These are phyloP conservation scores for Stenichneumon culpator DNA, from an alignment of 2,888 invertebrate genomes.

Conservation along the genomic window DNA sequence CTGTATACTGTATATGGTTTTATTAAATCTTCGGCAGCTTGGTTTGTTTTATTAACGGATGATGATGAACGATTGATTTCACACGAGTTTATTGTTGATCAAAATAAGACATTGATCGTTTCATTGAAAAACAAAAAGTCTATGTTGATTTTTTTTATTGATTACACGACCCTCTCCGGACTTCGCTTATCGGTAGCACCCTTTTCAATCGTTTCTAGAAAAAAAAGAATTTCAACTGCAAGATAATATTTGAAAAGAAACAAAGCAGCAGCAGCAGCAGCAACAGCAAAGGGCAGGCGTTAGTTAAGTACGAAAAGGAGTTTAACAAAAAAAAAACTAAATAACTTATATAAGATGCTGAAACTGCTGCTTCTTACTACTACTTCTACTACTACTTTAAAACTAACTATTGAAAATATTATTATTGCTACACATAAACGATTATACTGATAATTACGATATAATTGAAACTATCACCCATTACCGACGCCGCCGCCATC, in stretches of 20 bases:
- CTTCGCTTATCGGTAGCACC: conserved; percentile 11
- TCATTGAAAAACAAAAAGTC: conserved; percentile 63
- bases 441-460: conserved; percentile 46
- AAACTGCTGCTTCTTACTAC: conserved; percentile 58
- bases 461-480: conserved; percentile 57
- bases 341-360: conserved; percentile 9
- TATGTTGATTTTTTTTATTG: conserved; percentile 49
- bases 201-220: conserved; percentile 30
- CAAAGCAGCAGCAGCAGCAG: neutral
- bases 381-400: conserved; percentile 73
- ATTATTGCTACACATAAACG: conserved; percentile 63
- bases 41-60: conserved; percentile 77
- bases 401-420: conserved; percentile 66
- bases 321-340: conserved; percentile 1
- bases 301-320: conserved; percentile 2
- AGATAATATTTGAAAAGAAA: neutral
- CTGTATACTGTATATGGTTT: conserved; percentile 78
- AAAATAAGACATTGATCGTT: conserved; percentile 77
- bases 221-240: conserved; percentile 24
- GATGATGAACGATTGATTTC: conserved; percentile 63
- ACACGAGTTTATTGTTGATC: conserved; percentile 72
- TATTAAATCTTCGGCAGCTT: conserved; percentile 76
- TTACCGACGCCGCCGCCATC: conserved; percentile 49
- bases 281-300: neutral
- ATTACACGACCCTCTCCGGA: neutral